A percentile compares a stretch with the other conserved stretches of the same genome.
These are phyloP conservation scores for Gymnocephalus cernua DNA, from an alignment of 2,113 vertebrate species.

Conservation along the genomic window DNA sequence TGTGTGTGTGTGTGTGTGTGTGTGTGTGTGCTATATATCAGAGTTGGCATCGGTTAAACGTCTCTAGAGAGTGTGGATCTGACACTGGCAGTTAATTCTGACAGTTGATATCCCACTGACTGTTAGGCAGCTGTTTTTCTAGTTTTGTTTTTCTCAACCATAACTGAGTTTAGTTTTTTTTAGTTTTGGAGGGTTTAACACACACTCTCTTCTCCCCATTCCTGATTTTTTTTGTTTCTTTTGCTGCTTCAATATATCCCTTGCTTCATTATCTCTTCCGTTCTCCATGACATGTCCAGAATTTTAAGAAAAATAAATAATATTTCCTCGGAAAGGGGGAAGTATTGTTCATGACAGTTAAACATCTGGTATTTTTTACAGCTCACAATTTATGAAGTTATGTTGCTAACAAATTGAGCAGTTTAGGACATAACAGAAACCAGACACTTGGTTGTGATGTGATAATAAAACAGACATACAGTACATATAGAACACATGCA, in stretches of 20 bases:
- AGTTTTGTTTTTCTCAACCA: constrained; percentile 64
- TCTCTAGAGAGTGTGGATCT: constrained; percentile 69
- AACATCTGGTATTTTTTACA: constrained; percentile 68
- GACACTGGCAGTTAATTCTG: constrained; percentile 79
- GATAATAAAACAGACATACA: constrained; percentile 65
- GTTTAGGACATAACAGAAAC: constrained; percentile 64
- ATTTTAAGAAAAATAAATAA: not conserved
- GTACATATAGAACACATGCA: constrained; percentile 46
- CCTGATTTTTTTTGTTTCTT: not conserved
- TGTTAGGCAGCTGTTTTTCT: constrained; percentile 76
- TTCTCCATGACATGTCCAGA: not conserved
- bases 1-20: constrained; percentile 27
- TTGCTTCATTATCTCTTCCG: not conserved
- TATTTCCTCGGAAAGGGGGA: constrained; percentile 6
- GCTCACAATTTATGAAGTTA: constrained; percentile 62
- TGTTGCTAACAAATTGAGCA: constrained; percentile 72
- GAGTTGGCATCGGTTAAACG: constrained; percentile 52
- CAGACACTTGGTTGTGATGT: constrained; percentile 71
- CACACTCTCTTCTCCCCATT: constrained; percentile 13
- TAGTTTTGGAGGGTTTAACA: constrained; percentile 31
- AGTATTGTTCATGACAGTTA: constrained; percentile 35
- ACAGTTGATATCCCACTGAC: constrained; percentile 75
- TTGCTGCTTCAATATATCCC: not conserved
- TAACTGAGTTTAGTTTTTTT: constrained; percentile 33
- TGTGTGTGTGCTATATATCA: constrained; percentile 49